Conservation (phyloP, 2,888 invertebrate genomes). For the Matsumyia berberina region DNA sequence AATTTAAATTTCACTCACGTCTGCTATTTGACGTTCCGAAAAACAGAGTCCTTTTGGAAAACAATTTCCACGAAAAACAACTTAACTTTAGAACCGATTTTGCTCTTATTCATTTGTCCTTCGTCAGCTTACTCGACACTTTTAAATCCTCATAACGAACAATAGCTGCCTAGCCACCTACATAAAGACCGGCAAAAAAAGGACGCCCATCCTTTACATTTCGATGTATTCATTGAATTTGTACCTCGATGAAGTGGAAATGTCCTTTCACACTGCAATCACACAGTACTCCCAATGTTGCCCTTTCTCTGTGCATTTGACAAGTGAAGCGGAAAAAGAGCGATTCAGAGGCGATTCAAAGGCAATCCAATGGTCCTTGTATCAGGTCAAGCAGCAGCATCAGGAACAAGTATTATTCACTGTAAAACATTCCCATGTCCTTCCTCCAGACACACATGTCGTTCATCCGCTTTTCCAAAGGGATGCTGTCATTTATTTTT, state of each 20-base stretch:
- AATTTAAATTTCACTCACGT: conserved; percentile 1
- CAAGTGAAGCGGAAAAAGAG: conserved; percentile 39
- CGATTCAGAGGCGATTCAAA: conserved; percentile 48
- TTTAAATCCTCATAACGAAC: conserved; percentile 11
- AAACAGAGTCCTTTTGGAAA: background rate
- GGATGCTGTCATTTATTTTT: background rate
- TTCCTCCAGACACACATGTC: background rate
- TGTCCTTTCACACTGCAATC: conserved; percentile 20
- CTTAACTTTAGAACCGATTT: background rate
- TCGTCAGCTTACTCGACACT: background rate
- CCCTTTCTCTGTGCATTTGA: conserved; percentile 30
- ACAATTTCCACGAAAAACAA: conserved; percentile 1
- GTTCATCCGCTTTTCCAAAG: background rate
- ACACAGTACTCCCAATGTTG: conserved; percentile 9
- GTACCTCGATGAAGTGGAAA: conserved; percentile 3
- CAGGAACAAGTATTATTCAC: background rate
- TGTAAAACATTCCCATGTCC: background rate
- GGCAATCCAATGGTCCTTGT: conserved; percentile 40
- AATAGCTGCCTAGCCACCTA: background rate
- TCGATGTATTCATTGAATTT: background rate
- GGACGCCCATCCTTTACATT: background rate
- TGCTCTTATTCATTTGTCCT: background rate
- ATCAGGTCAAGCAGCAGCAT: conserved; percentile 23
- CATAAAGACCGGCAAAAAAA: background rate
- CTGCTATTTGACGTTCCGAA: background rate